phyloP scores from a whole-genome alignment of 1,140 invertebrate genomes.

The Melitaea cinxia region DNA sequence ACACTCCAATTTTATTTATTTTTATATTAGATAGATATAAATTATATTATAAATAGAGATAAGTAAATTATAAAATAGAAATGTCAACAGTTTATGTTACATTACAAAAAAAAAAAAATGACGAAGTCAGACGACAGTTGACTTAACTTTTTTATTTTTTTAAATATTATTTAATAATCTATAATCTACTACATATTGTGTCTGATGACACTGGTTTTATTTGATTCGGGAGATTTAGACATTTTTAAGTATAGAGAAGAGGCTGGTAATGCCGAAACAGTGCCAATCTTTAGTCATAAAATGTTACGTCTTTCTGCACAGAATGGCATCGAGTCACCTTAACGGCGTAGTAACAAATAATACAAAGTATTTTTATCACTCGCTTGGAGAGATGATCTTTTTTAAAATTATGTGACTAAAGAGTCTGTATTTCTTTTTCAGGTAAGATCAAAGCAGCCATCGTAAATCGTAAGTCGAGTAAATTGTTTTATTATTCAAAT shows the following conservation, averaged over 20 bases:
- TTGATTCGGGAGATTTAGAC: background rate
- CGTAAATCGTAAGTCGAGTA: constrained; percentile 7
- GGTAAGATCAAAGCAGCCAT: constrained; percentile 29
- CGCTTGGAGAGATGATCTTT: background rate
- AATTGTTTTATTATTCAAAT: background rate
- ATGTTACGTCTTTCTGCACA: constrained; percentile 6
- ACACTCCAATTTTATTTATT: no score
- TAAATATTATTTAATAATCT: no score
- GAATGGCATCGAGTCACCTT: constrained; percentile 9
- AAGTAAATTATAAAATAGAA: no score
- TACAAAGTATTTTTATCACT: background rate
- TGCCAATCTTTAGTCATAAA: constrained; percentile 9
- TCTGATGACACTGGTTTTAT: background rate
- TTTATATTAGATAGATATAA: no score
- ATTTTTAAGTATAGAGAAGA: background rate
- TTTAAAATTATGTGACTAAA: constrained; percentile 13
- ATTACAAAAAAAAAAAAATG: no score
- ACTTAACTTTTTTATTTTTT: no score
- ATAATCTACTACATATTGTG: no score
- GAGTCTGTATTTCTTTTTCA: constrained; percentile 35
- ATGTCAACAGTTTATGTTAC: no score
- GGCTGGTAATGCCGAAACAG: background rate
- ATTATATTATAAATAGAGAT: no score
- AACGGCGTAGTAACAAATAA: background rate
- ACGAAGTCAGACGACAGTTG: no score